Evolutionary conservation across 2,797 vertebrate genomes (phyloP).

Genomic region (Austrolebias charrua): DNA sequence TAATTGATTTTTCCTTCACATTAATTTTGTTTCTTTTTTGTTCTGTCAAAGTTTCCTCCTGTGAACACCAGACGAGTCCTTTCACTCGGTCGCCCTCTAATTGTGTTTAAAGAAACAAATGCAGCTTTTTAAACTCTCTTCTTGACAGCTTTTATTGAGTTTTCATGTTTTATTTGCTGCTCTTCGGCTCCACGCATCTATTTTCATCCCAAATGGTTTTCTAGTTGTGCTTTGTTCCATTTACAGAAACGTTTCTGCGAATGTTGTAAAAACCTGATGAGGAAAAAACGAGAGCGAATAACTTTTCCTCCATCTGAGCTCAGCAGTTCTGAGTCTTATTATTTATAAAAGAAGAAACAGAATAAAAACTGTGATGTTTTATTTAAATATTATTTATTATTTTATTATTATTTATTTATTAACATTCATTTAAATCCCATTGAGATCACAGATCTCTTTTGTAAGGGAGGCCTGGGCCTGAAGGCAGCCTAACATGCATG

Average conservation of each 20-base stretch:
- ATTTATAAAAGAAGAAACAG: background rate
- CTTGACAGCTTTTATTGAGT: conserved; percentile 59
- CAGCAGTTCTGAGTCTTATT: background rate
- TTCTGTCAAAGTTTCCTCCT: background rate
- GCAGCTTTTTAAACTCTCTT: conserved; percentile 50
- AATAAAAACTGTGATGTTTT: too few species aligned
- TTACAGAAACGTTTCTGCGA: conserved; percentile 59
- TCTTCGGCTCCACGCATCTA: conserved; percentile 60
- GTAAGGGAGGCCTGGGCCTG: too few species aligned
- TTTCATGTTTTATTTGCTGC: conserved; percentile 67
- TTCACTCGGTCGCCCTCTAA: conserved; percentile 24
- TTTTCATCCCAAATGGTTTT: conserved; percentile 64
- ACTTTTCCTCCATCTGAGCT: background rate
- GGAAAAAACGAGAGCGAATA: background rate
- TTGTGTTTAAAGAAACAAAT: conserved; percentile 46
- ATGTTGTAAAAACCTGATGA: conserved; percentile 53
- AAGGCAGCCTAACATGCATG: too few species aligned
- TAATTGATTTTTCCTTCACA: too few species aligned
- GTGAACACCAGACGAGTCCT: conserved; percentile 12
- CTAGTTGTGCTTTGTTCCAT: conserved; percentile 59
- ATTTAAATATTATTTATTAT: too few species aligned
- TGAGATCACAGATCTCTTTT: too few species aligned
- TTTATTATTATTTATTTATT: too few species aligned
- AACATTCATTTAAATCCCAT: too few species aligned
- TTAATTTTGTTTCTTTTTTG: background rate